A percentile compares a stretch with the other conserved stretches of the same genome.
Evolutionary conservation across 2,888 invertebrate genomes (phyloP).

Genomic region (Drosophila hamatofila): DNA sequence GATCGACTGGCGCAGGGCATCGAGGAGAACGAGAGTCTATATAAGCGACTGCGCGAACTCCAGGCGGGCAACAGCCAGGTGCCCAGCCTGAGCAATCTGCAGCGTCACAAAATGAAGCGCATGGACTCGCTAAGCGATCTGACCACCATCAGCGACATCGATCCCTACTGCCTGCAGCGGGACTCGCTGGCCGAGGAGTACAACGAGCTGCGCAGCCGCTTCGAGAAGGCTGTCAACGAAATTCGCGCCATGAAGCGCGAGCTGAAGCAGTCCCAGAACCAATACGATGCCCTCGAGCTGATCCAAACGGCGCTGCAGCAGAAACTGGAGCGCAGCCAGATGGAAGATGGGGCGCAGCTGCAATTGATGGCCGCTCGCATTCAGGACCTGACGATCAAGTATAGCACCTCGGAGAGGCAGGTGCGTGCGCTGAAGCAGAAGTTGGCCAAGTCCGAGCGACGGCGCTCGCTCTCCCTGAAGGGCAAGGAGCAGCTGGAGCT

Average conservation of each 20-base stretch:
- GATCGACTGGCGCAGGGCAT: constrained; percentile 88
- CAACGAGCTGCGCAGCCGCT: constrained; percentile 90
- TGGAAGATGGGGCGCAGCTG: constrained; percentile 89
- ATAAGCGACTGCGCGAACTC: constrained; percentile 90
- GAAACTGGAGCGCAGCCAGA: constrained; percentile 89
- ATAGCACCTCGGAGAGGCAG: constrained; percentile 93
- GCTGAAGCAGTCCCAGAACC: constrained; percentile 91
- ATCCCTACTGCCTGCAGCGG: constrained; percentile 90
- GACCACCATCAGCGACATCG: constrained; percentile 91
- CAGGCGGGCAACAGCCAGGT: constrained; percentile 86
- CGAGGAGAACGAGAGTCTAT: constrained; percentile 91
- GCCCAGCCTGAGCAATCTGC: constrained; percentile 83
- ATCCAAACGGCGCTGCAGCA: constrained; percentile 91
- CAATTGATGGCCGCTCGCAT: constrained; percentile 93
- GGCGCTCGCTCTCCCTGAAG: constrained; percentile 93
- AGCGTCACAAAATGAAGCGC: constrained; percentile 86
- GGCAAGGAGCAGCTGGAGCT: constrained; percentile 94
- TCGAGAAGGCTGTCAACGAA: constrained; percentile 93
- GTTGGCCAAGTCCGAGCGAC: constrained; percentile 91
- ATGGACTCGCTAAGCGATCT: constrained; percentile 93
- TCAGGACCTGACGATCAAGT: constrained; percentile 92
- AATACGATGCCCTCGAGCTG: constrained; percentile 92
- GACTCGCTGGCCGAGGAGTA: constrained; percentile 93
- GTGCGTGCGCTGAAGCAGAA: constrained; percentile 92
- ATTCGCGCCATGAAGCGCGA: constrained; percentile 93